Evolutionary conservation across 1,140 invertebrate species (phyloP).

Genomic region (Andricus grossulariae): DNA sequence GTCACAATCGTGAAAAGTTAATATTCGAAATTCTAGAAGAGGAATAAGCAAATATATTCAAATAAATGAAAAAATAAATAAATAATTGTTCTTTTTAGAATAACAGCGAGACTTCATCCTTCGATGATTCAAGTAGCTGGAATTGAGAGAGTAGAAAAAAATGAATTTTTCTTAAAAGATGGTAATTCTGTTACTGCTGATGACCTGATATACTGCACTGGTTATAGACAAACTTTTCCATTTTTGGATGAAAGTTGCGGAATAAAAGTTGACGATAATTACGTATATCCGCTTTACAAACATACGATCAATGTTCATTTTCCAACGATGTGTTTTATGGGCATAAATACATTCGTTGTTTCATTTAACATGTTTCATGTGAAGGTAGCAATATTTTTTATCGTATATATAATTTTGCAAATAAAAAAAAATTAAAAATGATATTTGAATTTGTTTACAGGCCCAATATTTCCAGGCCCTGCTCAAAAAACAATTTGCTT

Average conservation of each 20-base stretch:
- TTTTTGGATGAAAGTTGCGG: slow-evolving; percentile 80
- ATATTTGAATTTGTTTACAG: slow-evolving; percentile 54
- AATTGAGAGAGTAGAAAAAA: slow-evolving; percentile 54
- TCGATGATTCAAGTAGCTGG: slow-evolving; percentile 60
- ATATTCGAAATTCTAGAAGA: neutral
- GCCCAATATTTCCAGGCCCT: slow-evolving; percentile 77
- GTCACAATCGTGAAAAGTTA: slow-evolving; percentile 65
- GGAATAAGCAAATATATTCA: neutral
- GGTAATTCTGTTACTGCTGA: slow-evolving; percentile 44
- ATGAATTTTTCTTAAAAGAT: slow-evolving; percentile 54
- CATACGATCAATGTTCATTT: slow-evolving; percentile 84
- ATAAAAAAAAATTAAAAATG: no score
- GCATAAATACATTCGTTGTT: slow-evolving; percentile 77
- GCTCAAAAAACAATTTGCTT: slow-evolving; percentile 71
- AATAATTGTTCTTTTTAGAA: slow-evolving; percentile 41
- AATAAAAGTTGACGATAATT: slow-evolving; percentile 79
- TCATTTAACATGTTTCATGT: slow-evolving; percentile 84
- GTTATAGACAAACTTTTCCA: slow-evolving; percentile 82
- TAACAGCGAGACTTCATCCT: slow-evolving; percentile 46
- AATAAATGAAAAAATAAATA: neutral
- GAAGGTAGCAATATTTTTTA: slow-evolving; percentile 75
- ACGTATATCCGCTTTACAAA: slow-evolving; percentile 84
- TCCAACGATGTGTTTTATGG: slow-evolving; percentile 85
- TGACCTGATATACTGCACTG: slow-evolving; percentile 69
- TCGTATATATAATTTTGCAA: neutral